Percentiles rank a stretch among this genome's conserved stretches.
Evolutionary conservation across 1,140 invertebrate species (phyloP).

Genomic region (Drusus annulatus): DNA sequence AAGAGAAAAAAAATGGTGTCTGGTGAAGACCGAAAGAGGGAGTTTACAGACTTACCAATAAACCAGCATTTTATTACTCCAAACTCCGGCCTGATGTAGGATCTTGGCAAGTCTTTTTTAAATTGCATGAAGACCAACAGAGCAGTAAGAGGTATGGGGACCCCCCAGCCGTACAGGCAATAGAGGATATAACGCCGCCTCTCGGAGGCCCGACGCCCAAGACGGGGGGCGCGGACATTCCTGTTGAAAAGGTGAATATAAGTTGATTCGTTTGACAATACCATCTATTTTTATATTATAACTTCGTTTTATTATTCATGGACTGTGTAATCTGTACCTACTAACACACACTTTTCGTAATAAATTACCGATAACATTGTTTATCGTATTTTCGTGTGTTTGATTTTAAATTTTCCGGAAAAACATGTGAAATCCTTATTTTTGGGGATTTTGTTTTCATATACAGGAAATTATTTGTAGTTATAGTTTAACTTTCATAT

Average conservation of each 20-base stretch:
- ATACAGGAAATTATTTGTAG: no score
- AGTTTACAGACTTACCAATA: slow-evolving; percentile 64
- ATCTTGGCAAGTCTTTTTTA: slow-evolving; percentile 62
- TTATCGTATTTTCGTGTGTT: no score
- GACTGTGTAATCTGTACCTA: no score
- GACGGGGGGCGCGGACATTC: neutral
- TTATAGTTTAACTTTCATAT: no score
- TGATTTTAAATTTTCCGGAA: no score
- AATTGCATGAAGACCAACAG: slow-evolving; percentile 71
- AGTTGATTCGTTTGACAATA: neutral
- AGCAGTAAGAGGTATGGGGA: slow-evolving; percentile 68
- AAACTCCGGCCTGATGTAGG: slow-evolving; percentile 70
- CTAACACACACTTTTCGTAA: no score
- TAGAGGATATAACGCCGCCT: slow-evolving; percentile 75
- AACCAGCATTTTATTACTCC: slow-evolving; percentile 75
- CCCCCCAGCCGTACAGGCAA: slow-evolving; percentile 81
- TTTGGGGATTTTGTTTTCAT: no score
- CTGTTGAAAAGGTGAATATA: neutral
- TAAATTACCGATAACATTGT: no score
- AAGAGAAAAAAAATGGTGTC: no score
- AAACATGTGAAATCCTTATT: no score
- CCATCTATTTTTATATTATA: neutral
- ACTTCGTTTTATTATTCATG: no score
- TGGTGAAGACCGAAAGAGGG: neutral
- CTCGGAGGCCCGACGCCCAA: neutral